Base-by-base conservation (phyloP, 2,113 vertebrate species). In the Campylorhamphus procurvoides region DNA sequence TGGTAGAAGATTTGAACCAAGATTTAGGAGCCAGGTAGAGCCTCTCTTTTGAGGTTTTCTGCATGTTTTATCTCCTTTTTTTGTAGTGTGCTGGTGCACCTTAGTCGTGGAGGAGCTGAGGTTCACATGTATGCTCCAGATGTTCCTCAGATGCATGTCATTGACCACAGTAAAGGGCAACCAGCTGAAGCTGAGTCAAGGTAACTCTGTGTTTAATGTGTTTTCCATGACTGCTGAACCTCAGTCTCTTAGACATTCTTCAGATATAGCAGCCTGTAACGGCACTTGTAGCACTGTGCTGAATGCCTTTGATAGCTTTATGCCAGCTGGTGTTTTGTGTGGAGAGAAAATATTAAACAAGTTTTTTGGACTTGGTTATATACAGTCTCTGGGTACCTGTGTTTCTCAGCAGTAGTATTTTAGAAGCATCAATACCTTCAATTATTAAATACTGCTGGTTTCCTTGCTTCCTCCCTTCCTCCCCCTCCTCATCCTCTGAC, bases 111-210 rank as follows among this genome's bases (percentile, higher is more conserved):
- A 2, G 98, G 98, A 20, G 99, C 98, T 0, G 97, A 98, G 47
- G 98, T 98, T 91, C 98, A 99, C 92, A 99, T 99, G 97, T 99
- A 99, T 87, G 99, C 99, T 56, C 99, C 99, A 4, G 96, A 99
- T 75, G 53, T 97, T 60, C 97, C 98, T 40, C 99, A 99, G 97
- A 99, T 99, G 99, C 99, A 99, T 1, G 99, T 99, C 47, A 95
- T 99, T 9, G 98, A 99, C 90, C 99, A 99, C 97, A 97, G 97
- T 18, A 98, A 98, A 80, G 99, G 99, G 5, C 98, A 99, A 53
- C 99, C 99, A 24, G 97, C 97, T 19, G 97, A 97, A 62, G 79
- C 74, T 3, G 99, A 99, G 80, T 98, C 98, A 74, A 98, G 98
- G 98, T 98, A 85, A 64, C 50, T 18, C n/a, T 69, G 14, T 35